phyloP scores from a whole-genome alignment of 1,140 invertebrate genomes.

The Bradysia coprophila region DNA sequence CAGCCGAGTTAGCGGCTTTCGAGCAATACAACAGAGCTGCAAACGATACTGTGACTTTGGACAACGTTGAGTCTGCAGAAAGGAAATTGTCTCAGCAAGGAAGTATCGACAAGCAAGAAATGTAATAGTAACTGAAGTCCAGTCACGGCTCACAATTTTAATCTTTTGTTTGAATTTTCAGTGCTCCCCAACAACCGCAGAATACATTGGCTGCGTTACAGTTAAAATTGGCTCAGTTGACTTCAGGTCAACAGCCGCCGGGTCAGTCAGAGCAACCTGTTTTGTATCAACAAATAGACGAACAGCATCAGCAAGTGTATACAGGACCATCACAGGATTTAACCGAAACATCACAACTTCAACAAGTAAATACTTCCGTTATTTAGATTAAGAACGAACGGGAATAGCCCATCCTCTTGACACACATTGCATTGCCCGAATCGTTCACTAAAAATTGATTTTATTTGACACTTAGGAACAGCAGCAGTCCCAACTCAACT shows the following conservation, averaged over 20 bases:
- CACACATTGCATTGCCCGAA: no score
- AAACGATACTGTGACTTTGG: slow-evolving; percentile 6
- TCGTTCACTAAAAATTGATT: no score
- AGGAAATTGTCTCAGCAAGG: slow-evolving; percentile 5
- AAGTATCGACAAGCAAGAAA: slow-evolving; percentile 6
- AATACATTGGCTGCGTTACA: slow-evolving; percentile 20
- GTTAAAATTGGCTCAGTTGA: slow-evolving; percentile 11
- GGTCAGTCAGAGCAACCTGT: not conserved
- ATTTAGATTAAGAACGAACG: no score
- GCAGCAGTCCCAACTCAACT: not conserved
- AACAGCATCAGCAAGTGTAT: not conserved
- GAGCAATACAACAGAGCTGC: slow-evolving; percentile 12
- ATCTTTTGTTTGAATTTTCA: not conserved
- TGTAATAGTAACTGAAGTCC: not conserved
- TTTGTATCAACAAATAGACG: no score
- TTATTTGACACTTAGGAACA: no score
- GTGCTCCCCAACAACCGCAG: slow-evolving; percentile 9
- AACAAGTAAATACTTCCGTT: not conserved
- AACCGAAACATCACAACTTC: not conserved
- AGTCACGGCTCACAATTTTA: slow-evolving; percentile 3
- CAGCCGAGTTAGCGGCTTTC: slow-evolving; percentile 10
- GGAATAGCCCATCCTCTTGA: no score
- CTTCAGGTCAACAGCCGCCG: no score
- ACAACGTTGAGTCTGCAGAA: slow-evolving; percentile 3
- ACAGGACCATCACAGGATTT: not conserved